Percentiles rank a stretch among this genome's conserved stretches.
Evolutionary conservation across 2,888 invertebrate species (phyloP).

Genomic region (Patella depressa): DNA sequence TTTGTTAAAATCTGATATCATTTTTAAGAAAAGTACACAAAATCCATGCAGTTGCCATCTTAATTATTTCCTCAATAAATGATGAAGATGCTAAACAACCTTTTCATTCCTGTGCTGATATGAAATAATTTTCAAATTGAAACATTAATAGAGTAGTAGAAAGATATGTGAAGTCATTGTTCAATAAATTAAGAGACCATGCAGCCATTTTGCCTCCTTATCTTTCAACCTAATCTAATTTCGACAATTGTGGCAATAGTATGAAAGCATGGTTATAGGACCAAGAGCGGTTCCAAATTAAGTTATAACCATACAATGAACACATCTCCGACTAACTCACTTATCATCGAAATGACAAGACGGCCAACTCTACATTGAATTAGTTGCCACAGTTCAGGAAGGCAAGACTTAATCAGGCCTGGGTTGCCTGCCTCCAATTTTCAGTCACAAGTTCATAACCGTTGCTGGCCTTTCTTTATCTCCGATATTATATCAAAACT

Average conservation of each 20-base stretch:
- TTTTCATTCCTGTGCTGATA: no score
- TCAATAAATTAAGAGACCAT: constrained; percentile 2
- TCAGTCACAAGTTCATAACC: constrained; percentile 10
- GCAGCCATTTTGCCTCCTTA: constrained; percentile 6
- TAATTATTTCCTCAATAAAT: no score
- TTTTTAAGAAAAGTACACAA: no score
- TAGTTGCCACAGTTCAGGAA: neutral
- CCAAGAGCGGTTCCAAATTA: neutral
- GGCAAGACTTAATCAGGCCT: constrained; percentile 9
- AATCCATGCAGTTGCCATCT: no score
- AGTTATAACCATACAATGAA: constrained; percentile 9
- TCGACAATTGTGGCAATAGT: neutral
- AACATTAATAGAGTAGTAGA: no score
- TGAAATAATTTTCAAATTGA: no score
- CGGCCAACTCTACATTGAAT: neutral
- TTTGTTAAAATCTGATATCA: no score
- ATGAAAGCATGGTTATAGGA: neutral
- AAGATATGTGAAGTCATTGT: neutral
- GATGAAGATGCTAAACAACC: no score
- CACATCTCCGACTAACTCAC: constrained; percentile 8
- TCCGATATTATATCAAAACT: constrained; percentile 2
- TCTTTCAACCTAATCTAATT: constrained; percentile 6
- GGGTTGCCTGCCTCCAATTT: constrained; percentile 10
- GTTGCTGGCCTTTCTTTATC: neutral
- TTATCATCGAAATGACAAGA: constrained; percentile 7